Percentiles rank a stretch among this genome's conserved stretches.
These are phyloP conservation scores for Chloropsis cyanopogon DNA, from an alignment of 2,113 vertebrate genomes.

Conservation along the genomic window DNA sequence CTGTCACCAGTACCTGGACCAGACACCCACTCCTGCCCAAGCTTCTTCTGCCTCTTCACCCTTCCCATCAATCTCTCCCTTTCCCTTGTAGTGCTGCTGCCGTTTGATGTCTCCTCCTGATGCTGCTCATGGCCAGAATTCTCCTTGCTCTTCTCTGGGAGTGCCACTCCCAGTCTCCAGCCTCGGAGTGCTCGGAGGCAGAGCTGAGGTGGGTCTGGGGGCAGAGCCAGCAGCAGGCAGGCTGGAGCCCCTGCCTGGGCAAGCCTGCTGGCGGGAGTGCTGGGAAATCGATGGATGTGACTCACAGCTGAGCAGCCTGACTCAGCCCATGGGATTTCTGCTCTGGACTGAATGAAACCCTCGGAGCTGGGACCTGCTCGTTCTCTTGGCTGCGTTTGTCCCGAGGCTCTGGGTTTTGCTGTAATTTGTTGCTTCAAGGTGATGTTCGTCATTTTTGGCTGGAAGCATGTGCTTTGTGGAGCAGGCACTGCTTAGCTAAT, in stretches of 20 bases:
- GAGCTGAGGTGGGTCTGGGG: rapidly evolving
- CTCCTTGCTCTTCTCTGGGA: background rate
- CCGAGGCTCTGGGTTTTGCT: background rate
- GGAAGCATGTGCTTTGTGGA: rapidly evolving
- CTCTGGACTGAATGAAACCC: background rate
- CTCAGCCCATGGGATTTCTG: background rate
- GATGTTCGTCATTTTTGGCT: background rate
- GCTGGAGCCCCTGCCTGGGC: background rate
- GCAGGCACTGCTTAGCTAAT: background rate
- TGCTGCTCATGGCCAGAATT: background rate
- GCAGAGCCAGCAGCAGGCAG: background rate
- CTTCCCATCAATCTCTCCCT: background rate
- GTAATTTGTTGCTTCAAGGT: background rate
- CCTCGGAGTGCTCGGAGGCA: rapidly evolving
- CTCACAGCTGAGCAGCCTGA: background rate
- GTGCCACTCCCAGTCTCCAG: rapidly evolving
- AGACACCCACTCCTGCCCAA: background rate
- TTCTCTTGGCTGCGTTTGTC: background rate
- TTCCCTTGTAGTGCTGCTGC: background rate
- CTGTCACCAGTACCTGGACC: conserved; percentile 4
- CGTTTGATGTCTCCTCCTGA: rapidly evolving
- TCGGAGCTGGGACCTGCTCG: background rate
- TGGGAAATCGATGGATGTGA: background rate
- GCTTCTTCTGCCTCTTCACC: background rate
- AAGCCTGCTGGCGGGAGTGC: background rate